Evolutionary conservation across 2,113 vertebrate species (phyloP).

Genomic region (Dromas ardeola): DNA sequence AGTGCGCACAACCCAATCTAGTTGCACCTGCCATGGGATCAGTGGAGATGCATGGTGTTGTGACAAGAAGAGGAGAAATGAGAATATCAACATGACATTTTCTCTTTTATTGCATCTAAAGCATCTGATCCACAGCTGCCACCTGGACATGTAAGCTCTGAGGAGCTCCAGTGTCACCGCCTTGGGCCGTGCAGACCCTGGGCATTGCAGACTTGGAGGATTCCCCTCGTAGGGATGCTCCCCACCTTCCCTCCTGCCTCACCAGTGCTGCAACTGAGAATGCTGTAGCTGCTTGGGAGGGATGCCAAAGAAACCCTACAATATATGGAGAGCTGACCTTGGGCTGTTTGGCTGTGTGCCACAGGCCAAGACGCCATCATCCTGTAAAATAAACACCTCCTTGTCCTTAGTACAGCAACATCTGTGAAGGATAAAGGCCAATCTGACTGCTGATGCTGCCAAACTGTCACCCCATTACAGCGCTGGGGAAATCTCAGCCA

Average conservation of each 20-base stretch:
- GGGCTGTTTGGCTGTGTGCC: slow-evolving; percentile 34
- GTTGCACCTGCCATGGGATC: background rate
- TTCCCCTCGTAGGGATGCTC: background rate
- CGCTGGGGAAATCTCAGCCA: background rate
- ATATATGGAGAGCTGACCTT: slow-evolving; percentile 4
- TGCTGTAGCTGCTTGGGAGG: background rate
- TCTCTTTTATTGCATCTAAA: background rate
- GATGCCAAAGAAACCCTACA: background rate
- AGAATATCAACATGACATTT: background rate
- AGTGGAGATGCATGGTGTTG: background rate
- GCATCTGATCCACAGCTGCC: background rate
- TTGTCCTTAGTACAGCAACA: background rate
- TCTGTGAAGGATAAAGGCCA: slow-evolving; percentile 25
- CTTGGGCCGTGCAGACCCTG: background rate
- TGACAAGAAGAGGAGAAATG: background rate
- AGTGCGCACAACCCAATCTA: background rate
- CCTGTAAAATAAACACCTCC: slow-evolving; percentile 36
- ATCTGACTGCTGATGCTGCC: slow-evolving; percentile 28
- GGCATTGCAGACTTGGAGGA: background rate
- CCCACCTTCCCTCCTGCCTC: background rate
- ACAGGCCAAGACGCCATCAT: background rate
- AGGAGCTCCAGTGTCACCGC: background rate
- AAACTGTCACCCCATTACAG: background rate
- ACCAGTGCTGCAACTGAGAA: background rate
- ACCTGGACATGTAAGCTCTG: background rate